phyloP scores from a whole-genome alignment of 2,888 invertebrate species.

The Tetranychus piercei region DNA sequence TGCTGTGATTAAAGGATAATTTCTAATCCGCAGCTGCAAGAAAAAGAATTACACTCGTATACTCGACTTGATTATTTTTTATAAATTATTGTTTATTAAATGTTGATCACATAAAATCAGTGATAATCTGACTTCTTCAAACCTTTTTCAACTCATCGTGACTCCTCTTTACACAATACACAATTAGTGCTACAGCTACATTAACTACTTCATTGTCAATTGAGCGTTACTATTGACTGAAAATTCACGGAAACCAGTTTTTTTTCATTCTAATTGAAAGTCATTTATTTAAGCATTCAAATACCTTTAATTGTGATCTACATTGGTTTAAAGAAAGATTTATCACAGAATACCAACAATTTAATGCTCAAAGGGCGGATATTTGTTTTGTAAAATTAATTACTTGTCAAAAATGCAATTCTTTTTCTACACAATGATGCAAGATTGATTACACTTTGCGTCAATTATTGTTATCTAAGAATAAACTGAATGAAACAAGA shows the following conservation, averaged over 20 bases:
- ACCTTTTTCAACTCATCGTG: background rate
- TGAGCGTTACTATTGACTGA: background rate
- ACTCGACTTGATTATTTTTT: too few species aligned
- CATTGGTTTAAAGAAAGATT: background rate
- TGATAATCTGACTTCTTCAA: background rate
- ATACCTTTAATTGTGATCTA: background rate
- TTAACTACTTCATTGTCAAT: background rate
- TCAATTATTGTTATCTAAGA: too few species aligned
- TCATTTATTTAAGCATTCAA: background rate
- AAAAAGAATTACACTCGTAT: too few species aligned
- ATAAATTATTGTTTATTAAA: background rate
- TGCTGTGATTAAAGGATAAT: constrained; percentile 88
- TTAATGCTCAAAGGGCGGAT: too few species aligned
- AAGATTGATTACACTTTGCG: too few species aligned
- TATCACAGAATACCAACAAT: too few species aligned
- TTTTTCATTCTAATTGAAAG: background rate
- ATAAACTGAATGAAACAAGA: too few species aligned
- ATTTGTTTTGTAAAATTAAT: too few species aligned
- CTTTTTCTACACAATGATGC: too few species aligned
- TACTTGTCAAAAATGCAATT: too few species aligned
- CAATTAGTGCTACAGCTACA: background rate
- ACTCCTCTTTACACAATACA: too few species aligned
- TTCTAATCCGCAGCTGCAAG: background rate
- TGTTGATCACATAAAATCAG: background rate
- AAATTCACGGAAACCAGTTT: background rate